Conservation (phyloP, 2,888 invertebrate species). For the Tribolium freemani region DNA sequence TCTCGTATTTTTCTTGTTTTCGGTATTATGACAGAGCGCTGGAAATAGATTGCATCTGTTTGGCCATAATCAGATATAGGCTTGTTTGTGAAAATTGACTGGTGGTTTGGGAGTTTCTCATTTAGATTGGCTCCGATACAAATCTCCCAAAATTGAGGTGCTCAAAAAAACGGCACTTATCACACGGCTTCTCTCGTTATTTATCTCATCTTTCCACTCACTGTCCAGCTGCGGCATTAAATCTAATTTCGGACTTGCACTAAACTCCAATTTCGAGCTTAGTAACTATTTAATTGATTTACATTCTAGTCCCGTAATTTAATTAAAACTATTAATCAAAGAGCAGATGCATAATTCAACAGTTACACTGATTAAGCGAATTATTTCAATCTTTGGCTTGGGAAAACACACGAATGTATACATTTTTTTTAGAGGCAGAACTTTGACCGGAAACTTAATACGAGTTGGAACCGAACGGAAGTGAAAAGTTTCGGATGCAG, state of each 20-base stretch:
- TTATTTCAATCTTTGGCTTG: constrained; percentile 9
- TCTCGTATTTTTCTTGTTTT: constrained; percentile 32
- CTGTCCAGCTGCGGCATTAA: constrained; percentile 18
- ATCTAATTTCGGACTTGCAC: constrained; percentile 35
- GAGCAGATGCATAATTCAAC: constrained; percentile 35
- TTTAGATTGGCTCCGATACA: constrained; percentile 50
- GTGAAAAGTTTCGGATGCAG: constrained; percentile 46
- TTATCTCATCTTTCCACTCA: constrained; percentile 2
- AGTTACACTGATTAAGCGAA: constrained; percentile 16
- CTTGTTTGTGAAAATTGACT: constrained; percentile 50
- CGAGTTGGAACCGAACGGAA: constrained; percentile 39
- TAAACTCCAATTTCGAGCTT: constrained; percentile 39
- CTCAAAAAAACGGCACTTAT: constrained; percentile 8
- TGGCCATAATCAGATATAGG: constrained; percentile 48
- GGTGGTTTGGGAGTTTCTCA: constrained; percentile 51
- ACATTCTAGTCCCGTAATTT: constrained; percentile 40
- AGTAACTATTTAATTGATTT: constrained; percentile 44
- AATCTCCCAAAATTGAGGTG: constrained; percentile 32
- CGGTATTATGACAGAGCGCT: constrained; percentile 35
- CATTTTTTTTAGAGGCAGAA: neutral
- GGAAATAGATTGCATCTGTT: constrained; percentile 48
- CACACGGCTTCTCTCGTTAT: neutral
- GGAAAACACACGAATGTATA: neutral
- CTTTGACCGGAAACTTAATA: constrained; percentile 46
- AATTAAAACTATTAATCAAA: constrained; percentile 44